Percentiles rank a stretch among this genome's conserved stretches.
Evolutionary conservation across 2,888 invertebrate genomes (phyloP).

Genomic region (Hydriomena furcata): DNA sequence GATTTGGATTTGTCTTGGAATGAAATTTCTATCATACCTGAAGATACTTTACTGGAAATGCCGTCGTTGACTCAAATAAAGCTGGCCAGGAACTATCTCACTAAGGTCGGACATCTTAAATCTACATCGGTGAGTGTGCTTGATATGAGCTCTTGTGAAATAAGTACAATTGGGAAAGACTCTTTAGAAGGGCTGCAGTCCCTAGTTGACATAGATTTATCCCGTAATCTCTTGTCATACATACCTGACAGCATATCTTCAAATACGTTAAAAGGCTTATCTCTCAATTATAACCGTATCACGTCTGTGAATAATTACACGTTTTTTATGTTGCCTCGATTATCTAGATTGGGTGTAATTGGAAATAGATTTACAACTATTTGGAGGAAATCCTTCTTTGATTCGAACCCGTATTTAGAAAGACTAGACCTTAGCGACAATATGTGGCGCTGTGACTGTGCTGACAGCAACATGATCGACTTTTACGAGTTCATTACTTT

Average conservation of each 20-base stretch:
- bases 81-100: conserved; percentile 86
- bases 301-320: conserved; percentile 84
- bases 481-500: conserved; percentile 85
- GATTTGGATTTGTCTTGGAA: conserved; percentile 88
- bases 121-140: conserved; percentile 83
- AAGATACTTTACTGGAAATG: conserved; percentile 84
- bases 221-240: conserved; percentile 85
- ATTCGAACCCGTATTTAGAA: conserved; percentile 81
- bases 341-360: conserved; percentile 85
- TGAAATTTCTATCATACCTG: conserved; percentile 84
- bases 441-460: conserved; percentile 90
- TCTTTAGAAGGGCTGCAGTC: conserved; percentile 84
- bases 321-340: conserved; percentile 84
- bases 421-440: conserved; percentile 87
- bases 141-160: conserved; percentile 87
- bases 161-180: conserved; percentile 80
- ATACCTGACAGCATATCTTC: conserved; percentile 86
- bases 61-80: conserved; percentile 84
- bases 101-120: conserved; percentile 80
- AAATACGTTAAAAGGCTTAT: conserved; percentile 83
- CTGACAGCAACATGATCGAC: conserved; percentile 81
- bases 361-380: conserved; percentile 88
- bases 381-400: conserved; percentile 84
- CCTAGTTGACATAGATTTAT: conserved; percentile 85
- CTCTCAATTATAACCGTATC: conserved; percentile 85